These are phyloP conservation scores for Amphiura filiformis DNA, from an alignment of 35 echinoderm and acorn worm species.

Conservation along the genomic window DNA sequence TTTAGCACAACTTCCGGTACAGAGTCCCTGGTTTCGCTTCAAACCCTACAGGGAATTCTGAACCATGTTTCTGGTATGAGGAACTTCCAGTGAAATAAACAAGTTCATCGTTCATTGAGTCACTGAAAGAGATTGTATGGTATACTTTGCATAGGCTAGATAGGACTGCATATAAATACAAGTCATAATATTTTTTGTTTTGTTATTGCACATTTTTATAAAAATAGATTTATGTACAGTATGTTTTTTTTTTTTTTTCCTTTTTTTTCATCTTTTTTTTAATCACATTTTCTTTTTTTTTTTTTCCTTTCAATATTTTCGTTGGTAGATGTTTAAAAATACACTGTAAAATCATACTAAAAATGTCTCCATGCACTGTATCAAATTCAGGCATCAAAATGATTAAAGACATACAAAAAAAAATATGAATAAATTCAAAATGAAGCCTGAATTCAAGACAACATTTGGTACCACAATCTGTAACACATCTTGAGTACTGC, in stretches of 20 bases:
- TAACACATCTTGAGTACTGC: not conserved
- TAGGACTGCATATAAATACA: constrained; percentile 11
- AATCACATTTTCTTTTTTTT: not conserved
- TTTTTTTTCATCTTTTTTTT: not conserved
- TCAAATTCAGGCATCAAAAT: not conserved
- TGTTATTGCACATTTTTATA: constrained; percentile 8
- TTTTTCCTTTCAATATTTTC: not conserved
- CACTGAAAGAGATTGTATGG: not conserved
- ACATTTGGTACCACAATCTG: not conserved
- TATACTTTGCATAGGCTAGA: not conserved
- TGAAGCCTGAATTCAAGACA: not conserved
- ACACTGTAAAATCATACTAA: not conserved
- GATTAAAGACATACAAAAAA: not conserved
- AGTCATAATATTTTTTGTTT: not conserved
- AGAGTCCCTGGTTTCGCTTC: too few relatives aligned
- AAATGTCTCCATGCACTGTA: not conserved
- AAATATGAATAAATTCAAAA: not conserved
- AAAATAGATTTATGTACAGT: constrained; percentile 8
- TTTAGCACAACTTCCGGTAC: too few relatives aligned
- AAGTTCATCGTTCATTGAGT: too few relatives aligned
- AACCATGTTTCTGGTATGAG: too few relatives aligned
- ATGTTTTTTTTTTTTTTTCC: not conserved
- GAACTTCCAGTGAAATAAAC: too few relatives aligned
- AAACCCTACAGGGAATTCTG: too few relatives aligned
- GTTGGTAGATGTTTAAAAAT: not conserved